Evolutionary conservation across 1,140 invertebrate genomes (phyloP), one percentile per base, ranked within the genome.

Genomic region (Trichonephila clavata): DNA sequence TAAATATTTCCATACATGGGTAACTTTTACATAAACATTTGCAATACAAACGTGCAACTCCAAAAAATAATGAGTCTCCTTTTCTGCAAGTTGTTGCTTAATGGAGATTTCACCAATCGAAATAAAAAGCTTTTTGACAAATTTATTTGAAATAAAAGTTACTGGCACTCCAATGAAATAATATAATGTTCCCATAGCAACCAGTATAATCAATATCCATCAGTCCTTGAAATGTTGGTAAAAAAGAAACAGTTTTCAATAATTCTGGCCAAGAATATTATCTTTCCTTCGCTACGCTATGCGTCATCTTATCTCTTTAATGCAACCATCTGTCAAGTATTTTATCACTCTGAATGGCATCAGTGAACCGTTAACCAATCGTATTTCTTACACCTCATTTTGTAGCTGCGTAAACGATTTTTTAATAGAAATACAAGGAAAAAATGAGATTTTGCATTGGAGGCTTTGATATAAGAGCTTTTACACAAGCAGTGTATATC

Each of bases 101-200:
- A 50, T 50, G 10, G 10, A 50, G 50, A 50, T 50, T 50, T 13
- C 50, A 50, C 10, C 50, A 50, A 50, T 50, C 50, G 10, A 50
- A 50, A 50, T 50, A 50, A 50, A 50, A 50, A 50, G 1, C 7
- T 13, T 13, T 50, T 50, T 7, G 50, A 50, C 50, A 50, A 50
- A 50, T 50, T 50, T 50, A 50, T 2, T 50, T 13, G 50, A 50
- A 50, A 13, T 13, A 13, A 10, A 50, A 50, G 50, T 63, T 63
- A 5, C 61, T 20, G 10, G 32, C 27, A 77, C 32, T 77, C 27
- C 14, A 83, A 43, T 50, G 10, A 21, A 50, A 83, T 5, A 83
- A 83, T 83, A 83, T 83, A 59, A 50, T 59, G 81, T 83, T 83
- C 13, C 50, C 81, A 83, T 83, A 24, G 50, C 81, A 83, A 83